A percentile compares a stretch with the other conserved stretches of the same genome.
Evolutionary conservation across 35 echinoderm and acorn worm species (phyloP).

Genomic region (Apostichopus californicus): DNA sequence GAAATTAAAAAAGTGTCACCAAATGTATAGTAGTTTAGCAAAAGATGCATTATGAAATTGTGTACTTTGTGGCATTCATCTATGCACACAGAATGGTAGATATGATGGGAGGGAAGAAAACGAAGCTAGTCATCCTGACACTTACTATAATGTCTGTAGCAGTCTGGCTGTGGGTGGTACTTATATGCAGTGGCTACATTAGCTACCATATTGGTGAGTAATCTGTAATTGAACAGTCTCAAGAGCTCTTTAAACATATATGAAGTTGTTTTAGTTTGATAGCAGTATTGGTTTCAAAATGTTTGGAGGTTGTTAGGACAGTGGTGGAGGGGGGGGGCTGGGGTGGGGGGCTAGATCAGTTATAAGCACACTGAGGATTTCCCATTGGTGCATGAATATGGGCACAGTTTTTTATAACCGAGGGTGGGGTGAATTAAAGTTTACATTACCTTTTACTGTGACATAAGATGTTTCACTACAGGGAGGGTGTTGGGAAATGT

Average conservation of each 20-base stretch:
- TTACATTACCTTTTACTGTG: no score
- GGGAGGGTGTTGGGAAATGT: no score
- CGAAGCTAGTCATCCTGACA: slow-evolving; percentile 66
- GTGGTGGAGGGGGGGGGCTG: neutral
- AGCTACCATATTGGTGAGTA: slow-evolving; percentile 52
- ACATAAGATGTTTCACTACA: no score
- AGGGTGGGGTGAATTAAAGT: no score
- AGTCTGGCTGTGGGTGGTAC: slow-evolving; percentile 51
- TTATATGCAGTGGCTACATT: slow-evolving; percentile 61
- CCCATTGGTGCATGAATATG: no score
- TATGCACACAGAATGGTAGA: slow-evolving; percentile 63
- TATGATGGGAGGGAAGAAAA: slow-evolving; percentile 57
- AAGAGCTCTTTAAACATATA: no score
- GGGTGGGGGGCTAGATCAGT: neutral
- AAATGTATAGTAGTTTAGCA: no score
- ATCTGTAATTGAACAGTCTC: neutral
- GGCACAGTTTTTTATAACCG: no score
- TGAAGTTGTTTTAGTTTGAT: no score
- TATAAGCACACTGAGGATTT: no score
- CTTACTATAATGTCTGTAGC: slow-evolving; percentile 36
- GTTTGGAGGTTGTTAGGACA: neutral
- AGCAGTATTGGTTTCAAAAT: neutral
- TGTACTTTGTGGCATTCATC: neutral
- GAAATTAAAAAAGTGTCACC: no score
- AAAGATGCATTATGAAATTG: no score